Conservation (phyloP, 2,113 vertebrate genomes). For the Anolis sagrei region DNA sequence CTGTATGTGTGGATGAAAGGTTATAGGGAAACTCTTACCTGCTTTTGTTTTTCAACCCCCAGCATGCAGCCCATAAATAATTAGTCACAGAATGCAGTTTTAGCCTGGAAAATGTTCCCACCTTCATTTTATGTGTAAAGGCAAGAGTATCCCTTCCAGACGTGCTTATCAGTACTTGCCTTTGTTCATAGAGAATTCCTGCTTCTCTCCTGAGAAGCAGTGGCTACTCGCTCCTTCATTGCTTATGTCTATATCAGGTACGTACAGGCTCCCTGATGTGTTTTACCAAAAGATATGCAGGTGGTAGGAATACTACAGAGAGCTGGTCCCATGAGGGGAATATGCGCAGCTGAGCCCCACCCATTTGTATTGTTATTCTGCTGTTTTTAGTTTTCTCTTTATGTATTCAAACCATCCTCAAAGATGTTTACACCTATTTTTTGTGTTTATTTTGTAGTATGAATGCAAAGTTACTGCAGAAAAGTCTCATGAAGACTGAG, state of each 20-base stretch:
- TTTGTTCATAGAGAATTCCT: not conserved
- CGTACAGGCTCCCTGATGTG: not conserved
- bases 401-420: not conserved
- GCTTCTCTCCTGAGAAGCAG: not conserved
- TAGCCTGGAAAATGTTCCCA: not conserved
- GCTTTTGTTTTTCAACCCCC: not conserved
- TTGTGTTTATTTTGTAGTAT: conserved; percentile 83
- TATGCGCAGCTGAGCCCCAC: not conserved
- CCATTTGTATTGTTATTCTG: not conserved
- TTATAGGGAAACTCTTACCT: not conserved
- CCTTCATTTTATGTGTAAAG: not conserved
- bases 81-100: not conserved
- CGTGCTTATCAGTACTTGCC: not conserved
- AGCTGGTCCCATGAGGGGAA: not conserved
- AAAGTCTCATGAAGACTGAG: conserved; percentile 92
- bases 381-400: not conserved
- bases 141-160: not conserved
- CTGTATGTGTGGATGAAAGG: not conserved
- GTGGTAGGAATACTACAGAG: not conserved
- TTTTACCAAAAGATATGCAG: not conserved
- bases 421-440: conserved; percentile 37
- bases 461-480: conserved; percentile 90
- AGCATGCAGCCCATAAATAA: not conserved
- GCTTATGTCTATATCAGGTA: not conserved
- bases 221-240: not conserved